Base-by-base conservation (phyloP, 2,797 vertebrate species). In the Gorsachius magnificus region DNA sequence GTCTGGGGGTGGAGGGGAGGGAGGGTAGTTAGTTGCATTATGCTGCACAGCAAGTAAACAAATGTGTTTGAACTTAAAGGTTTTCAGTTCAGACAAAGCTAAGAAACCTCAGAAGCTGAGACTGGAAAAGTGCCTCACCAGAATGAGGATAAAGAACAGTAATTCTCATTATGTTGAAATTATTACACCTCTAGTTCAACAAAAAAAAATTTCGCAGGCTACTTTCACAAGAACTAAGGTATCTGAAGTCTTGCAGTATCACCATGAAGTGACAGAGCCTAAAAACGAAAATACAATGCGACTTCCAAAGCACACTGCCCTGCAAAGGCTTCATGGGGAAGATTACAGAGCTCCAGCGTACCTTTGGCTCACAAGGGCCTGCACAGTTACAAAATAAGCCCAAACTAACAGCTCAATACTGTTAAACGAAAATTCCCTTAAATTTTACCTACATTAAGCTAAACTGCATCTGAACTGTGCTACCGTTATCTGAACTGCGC, bases 21-120 rank as follows among this genome's bases (percentile, higher is more conserved):
- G 53, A 90, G 56, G 45, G 57, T 16, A 87, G 86, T 61, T 57
- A 68, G 83, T 81, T 89, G 81, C 83, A 92, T 91, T 71, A 46
- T 68, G 78, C 36, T 61, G 57, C 81, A 83, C 81, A 74, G 80
- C 86, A 93, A 78, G 77, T 84, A 95, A 95, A 94, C 89, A 95
- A 93, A 82, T 1, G 2, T 10, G 58, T 35, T 18, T 64, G 48
- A 93, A 85, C 75, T 68, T 84, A 2, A 50, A 50, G 46, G 19
- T 70, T 45, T 90, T 46, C 68, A 48, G 74, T 61, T 89, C 75
- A 87, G 65, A 50, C 74, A 83, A 78, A 83, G 64, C n/a, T 45
- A 64, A 14, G 5, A 20, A 51, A 56, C 13, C 54, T 66, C 35
- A 51, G 56, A 90, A 83, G 38, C 29, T 43, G 29, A 26, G 45